Evolutionary conservation across 2,888 invertebrate genomes (phyloP), one percentile per base, ranked within the genome.

Genomic region (Ernsta delagoae): DNA sequence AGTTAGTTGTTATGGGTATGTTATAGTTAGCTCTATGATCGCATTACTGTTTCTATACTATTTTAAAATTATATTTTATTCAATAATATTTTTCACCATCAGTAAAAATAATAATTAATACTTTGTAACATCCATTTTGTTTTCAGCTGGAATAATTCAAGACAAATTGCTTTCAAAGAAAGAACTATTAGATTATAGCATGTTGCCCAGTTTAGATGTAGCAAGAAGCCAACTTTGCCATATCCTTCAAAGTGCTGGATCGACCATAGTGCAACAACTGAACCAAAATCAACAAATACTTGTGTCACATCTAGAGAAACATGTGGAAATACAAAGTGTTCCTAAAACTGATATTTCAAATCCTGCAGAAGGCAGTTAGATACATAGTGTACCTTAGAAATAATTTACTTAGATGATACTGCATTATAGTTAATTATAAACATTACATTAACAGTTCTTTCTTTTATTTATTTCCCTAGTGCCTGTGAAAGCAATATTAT

Each of bases 101-200:
- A 16, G 16, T 16, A 16, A 16, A 31, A 31, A 31, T 31, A 4
- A 31, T 31, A 31, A 31, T 31, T 31, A 31, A 31, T 31, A 31
- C 31, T 31, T 31, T 31, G 9, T 9, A 24, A 50, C 24, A 24
- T 24, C 9, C 24, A 9, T 53, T 53, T 53, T 53, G 53, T 9
- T 90, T 90, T 56, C 86, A 96, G 96, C 95, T 83, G 97, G 96
- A n/a, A 95, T 97, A 71, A 94, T 96, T 63, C 95, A 97, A 77
- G 95, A 95, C 59, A 94, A 91, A 70, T 84, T 97, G 39, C 77
- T 97, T 75, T 96, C 95, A 72, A 94, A 94, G 74, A 96, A 96
- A 80, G 96, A 97, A 77, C 88, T 97, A 41, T 78, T 96, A 36
- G 92, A 94, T 75, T 96, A 95, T 76, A 95, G 96, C 69, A 87